Conservation (phyloP, 2,888 invertebrate species). For the Oscheius onirici region DNA sequence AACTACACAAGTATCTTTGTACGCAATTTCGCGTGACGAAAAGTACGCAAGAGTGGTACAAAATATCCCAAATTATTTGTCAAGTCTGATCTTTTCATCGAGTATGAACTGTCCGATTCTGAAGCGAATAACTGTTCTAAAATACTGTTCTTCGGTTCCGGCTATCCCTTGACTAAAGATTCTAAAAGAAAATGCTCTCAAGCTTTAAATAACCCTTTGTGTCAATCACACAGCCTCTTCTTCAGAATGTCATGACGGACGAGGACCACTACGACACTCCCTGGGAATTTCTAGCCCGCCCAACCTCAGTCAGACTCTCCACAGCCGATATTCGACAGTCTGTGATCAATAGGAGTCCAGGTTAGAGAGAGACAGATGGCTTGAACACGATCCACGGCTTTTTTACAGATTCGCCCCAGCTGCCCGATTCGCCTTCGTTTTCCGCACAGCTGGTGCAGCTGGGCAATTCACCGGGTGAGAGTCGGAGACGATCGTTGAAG, state of each 20-base stretch:
- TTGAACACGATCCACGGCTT: neutral
- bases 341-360: conserved; percentile 10
- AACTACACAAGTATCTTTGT: no score
- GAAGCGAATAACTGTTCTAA: no score
- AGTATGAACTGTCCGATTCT: no score
- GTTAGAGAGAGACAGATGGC: conserved; percentile 3
- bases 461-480: conserved; percentile 47
- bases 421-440: conserved; percentile 44
- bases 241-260: conserved; percentile 20
- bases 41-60: no score
- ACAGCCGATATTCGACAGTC: conserved; percentile 38
- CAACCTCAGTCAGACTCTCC: conserved; percentile 46
- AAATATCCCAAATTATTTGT: no score
- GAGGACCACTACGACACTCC: conserved; percentile 69
- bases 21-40: no score
- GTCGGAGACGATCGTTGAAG: conserved; percentile 30
- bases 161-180: no score
- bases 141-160: no score
- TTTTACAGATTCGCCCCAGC: conserved; percentile 26
- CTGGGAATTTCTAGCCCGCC: conserved; percentile 67
- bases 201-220: no score
- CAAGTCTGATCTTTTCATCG: no score
- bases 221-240: neutral
- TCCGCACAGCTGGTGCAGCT: conserved; percentile 50
- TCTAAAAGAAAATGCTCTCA: no score